phyloP scores from a whole-genome alignment of 2,888 invertebrate genomes.

The Acleris cristana region DNA sequence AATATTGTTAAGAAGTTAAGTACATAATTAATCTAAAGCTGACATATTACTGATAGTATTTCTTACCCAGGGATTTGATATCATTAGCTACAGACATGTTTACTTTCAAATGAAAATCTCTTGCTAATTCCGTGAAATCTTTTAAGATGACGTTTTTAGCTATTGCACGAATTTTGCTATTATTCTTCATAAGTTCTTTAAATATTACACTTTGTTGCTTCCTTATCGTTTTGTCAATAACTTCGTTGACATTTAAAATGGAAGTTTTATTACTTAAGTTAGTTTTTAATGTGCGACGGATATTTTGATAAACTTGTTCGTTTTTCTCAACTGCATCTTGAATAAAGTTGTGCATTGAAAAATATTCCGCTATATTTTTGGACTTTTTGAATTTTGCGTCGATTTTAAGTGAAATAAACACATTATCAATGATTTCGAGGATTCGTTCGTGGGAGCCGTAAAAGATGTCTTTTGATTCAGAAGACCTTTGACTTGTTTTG shows the following conservation, averaged over 20 bases:
- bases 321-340: constrained; percentile 10
- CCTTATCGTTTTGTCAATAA: constrained; percentile 25
- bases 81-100: not conserved
- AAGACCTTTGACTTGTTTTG: constrained; percentile 26
- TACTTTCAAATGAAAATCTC: not conserved
- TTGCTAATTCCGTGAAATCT: constrained; percentile 3
- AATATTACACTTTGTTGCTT: constrained; percentile 1
- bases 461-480: constrained; percentile 44
- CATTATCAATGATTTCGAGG: constrained; percentile 47
- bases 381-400: constrained; percentile 40
- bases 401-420: constrained; percentile 50
- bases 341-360: constrained; percentile 46
- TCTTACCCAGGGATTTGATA: too few species aligned
- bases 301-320: constrained; percentile 16
- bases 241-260: constrained; percentile 15
- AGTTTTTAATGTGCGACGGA: constrained; percentile 1
- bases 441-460: constrained; percentile 43
- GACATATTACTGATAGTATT: too few species aligned
- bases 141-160: not conserved
- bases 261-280: constrained; percentile 12
- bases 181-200: not conserved
- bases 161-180: not conserved
- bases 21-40: too few species aligned
- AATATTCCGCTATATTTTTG: constrained; percentile 43
- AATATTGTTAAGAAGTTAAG: too few species aligned